Evolutionary conservation across 2,888 invertebrate genomes (phyloP).

Genomic region (Automeris io): DNA sequence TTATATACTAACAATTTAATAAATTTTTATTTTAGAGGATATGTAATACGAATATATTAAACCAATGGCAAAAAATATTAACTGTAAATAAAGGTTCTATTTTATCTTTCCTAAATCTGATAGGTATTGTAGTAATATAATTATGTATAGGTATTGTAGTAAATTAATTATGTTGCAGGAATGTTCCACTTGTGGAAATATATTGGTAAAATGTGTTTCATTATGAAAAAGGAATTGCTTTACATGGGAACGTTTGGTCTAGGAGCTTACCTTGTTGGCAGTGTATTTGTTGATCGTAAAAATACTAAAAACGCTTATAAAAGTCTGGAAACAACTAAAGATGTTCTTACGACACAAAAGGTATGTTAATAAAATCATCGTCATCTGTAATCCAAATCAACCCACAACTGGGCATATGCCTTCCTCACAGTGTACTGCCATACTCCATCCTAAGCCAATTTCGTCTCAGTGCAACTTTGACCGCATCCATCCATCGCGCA

Average conservation of each 20-base stretch:
- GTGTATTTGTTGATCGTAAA: conserved; percentile 73
- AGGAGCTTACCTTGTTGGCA: conserved; percentile 71
- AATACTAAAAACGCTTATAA: conserved; percentile 66
- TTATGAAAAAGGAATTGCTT: conserved; percentile 74
- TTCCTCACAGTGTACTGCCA: no score
- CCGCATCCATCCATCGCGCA: no score
- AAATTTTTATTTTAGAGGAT: no score
- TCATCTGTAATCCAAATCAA: neutral
- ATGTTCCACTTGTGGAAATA: conserved; percentile 71
- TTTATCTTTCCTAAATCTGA: no score
- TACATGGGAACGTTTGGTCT: conserved; percentile 76
- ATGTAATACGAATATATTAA: no score
- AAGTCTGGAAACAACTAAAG: conserved; percentile 46
- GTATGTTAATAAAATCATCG: conserved; percentile 10
- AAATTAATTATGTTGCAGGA: conserved; percentile 34
- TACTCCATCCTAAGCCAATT: no score
- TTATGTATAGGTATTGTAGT: no score
- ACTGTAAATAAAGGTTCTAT: no score
- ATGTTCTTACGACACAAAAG: conserved; percentile 48
- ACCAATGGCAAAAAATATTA: no score
- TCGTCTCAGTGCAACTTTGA: no score
- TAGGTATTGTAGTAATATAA: no score
- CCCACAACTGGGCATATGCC: neutral
- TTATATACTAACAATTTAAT: no score
- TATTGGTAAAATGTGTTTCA: conserved; percentile 58